These are phyloP conservation scores for Notothenia coriiceps DNA, from an alignment of 2,113 vertebrate genomes.

Conservation along the genomic window DNA sequence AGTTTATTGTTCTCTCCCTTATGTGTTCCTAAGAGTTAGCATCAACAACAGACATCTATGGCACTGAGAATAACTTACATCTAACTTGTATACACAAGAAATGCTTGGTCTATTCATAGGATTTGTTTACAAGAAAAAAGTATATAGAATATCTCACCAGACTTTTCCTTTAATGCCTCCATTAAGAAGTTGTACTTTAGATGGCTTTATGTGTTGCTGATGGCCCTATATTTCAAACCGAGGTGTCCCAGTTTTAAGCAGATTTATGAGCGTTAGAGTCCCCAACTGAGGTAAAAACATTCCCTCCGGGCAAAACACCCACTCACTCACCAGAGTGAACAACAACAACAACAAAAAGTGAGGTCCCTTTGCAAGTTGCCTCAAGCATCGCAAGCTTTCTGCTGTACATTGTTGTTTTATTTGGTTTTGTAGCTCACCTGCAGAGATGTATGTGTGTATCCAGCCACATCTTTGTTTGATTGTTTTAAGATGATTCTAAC, in stretches of 20 bases:
- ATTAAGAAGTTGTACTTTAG: slow-evolving; percentile 33
- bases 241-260: slow-evolving; percentile 80
- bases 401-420: slow-evolving; percentile 52
- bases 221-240: slow-evolving; percentile 57
- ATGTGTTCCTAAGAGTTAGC: background rate
- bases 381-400: slow-evolving; percentile 51
- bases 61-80: background rate
- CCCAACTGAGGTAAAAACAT: slow-evolving; percentile 65
- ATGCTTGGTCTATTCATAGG: slow-evolving; percentile 5
- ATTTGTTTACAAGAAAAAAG: slow-evolving; percentile 9
- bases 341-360: slow-evolving; percentile 63
- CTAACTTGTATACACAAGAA: background rate
- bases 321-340: slow-evolving; percentile 68
- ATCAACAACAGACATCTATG: background rate
- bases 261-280: slow-evolving; percentile 72
- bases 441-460: slow-evolving; percentile 58
- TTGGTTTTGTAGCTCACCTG: slow-evolving; percentile 63
- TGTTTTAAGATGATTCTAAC: slow-evolving; percentile 61
- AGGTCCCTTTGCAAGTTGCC: slow-evolving; percentile 64
- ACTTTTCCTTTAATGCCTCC: background rate
- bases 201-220: slow-evolving; percentile 43
- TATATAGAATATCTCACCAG: background rate
- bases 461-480: slow-evolving; percentile 11
- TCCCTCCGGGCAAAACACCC: slow-evolving; percentile 76
- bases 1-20: background rate